These are phyloP conservation scores for Paradoxurus hermaphroditus DNA, from an alignment of 2,113 vertebrate genomes.

Conservation along the genomic window DNA sequence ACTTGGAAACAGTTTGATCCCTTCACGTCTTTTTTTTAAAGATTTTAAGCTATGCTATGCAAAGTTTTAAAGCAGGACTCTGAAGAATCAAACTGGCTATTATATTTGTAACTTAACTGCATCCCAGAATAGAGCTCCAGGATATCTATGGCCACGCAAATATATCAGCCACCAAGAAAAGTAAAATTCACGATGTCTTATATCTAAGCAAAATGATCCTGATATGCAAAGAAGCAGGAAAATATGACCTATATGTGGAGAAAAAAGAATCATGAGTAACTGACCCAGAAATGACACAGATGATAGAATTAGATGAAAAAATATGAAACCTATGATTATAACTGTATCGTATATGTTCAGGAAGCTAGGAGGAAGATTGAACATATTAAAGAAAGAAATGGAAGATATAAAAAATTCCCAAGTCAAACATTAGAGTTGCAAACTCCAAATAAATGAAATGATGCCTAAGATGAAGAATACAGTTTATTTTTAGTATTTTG, in stretches of 20 bases:
- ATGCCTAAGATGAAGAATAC: neutral
- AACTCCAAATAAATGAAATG: neutral
- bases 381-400: neutral
- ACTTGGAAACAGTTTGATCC: neutral
- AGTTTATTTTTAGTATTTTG: neutral
- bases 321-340: neutral
- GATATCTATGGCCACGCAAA: neutral
- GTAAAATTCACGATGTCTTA: neutral
- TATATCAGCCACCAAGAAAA: neutral
- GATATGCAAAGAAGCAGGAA: neutral
- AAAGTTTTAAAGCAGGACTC: constrained; percentile 25
- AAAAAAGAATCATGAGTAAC: neutral
- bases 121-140: neutral
- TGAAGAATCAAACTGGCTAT: neutral
- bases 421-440: neutral
- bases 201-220: neutral
- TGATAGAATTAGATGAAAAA: neutral
- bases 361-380: neutral
- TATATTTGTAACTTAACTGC: neutral
- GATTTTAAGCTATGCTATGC: neutral
- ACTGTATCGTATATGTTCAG: neutral
- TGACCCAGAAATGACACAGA: neutral
- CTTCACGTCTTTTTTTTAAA: neutral
- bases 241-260: neutral
- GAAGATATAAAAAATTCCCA: neutral